These are phyloP conservation scores for Ammodytes dubius DNA, from an alignment of 2,113 vertebrate genomes.

Conservation along the genomic window DNA sequence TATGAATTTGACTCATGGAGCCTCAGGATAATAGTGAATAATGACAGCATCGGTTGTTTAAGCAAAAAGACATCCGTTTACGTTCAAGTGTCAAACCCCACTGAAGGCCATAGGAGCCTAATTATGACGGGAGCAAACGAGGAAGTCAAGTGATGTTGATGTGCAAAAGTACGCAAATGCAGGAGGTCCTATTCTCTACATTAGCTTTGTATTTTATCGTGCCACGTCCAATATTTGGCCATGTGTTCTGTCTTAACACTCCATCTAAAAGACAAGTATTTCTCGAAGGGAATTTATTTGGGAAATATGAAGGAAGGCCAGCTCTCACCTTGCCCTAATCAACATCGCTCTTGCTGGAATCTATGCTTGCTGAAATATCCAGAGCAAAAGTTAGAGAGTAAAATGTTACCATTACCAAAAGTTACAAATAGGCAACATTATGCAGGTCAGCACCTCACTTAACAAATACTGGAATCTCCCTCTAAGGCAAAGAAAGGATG, in stretches of 20 bases:
- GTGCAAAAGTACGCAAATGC: not conserved
- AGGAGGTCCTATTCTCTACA: not conserved
- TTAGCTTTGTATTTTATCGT: not conserved
- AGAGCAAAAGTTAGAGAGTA: not conserved
- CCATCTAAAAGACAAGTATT: not conserved
- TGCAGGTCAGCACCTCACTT: not conserved
- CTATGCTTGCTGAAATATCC: not conserved
- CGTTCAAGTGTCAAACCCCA: not conserved
- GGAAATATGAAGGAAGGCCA: not conserved
- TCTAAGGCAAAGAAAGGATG: not conserved
- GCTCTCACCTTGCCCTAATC: not conserved
- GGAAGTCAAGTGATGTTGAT: not conserved
- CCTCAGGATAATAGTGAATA: not conserved
- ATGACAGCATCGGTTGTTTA: not conserved
- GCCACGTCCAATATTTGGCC: not conserved
- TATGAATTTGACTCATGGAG: not conserved
- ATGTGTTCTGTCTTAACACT: not conserved
- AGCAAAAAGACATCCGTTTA: not conserved
- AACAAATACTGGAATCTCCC: not conserved
- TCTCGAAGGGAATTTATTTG: not conserved
- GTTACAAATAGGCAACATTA: not conserved
- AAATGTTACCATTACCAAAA: not conserved
- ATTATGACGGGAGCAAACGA: not conserved
- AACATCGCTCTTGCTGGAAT: not conserved
- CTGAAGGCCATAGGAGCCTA: not conserved